Conservation (phyloP, 2,888 invertebrate genomes). For the Tipula lateralis region DNA sequence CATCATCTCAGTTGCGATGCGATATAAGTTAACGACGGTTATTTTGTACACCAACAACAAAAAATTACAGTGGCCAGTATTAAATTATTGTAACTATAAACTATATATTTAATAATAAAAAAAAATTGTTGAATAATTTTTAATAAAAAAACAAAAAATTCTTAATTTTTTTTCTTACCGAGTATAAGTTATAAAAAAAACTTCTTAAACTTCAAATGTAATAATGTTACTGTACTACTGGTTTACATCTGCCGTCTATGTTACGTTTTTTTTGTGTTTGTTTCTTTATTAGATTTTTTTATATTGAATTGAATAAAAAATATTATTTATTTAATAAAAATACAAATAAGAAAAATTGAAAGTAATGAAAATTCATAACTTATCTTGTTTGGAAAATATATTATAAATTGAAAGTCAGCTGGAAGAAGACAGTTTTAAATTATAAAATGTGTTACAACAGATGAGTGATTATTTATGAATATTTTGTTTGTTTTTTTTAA, state of each 20-base stretch:
- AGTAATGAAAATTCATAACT: constrained; percentile 24
- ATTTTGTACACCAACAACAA: neutral
- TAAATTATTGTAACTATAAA: neutral
- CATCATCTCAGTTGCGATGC: neutral
- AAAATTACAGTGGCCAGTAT: neutral
- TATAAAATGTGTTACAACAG: constrained; percentile 24
- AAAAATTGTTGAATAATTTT: neutral
- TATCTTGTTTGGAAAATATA: neutral
- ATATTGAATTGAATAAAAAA: neutral
- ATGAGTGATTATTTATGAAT: constrained; percentile 13
- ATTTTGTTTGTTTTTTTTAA: neutral
- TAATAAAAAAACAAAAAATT: neutral
- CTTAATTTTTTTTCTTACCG: neutral
- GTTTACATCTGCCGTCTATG: neutral
- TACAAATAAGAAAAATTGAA: constrained; percentile 4
- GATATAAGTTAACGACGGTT: too few species aligned
- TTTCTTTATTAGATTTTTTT: neutral
- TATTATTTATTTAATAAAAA: neutral
- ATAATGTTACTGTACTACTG: neutral
- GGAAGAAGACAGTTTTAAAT: constrained; percentile 13
- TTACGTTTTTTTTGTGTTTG: too few species aligned
- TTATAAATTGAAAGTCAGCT: neutral
- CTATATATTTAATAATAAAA: neutral
- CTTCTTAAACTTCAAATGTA: constrained; percentile 13
- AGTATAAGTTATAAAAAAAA: neutral